phyloP scores from a whole-genome alignment of 1,140 invertebrate genomes.

The Heliconius hewitsoni region DNA sequence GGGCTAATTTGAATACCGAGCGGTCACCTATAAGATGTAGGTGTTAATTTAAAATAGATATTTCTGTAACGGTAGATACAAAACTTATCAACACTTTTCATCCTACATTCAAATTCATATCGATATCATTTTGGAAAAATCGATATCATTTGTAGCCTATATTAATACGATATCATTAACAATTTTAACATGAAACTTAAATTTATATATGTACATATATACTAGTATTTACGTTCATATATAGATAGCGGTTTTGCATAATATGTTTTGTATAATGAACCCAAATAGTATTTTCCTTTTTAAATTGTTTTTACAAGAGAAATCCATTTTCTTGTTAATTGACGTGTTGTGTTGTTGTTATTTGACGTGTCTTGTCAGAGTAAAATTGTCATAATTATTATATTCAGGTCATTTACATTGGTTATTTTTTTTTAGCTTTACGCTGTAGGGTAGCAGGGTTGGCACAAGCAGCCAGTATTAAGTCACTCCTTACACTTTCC shows the following conservation, averaged over 20 bases:
- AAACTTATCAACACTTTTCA: not conserved
- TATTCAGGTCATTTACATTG: not conserved
- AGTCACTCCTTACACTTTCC: too few species aligned
- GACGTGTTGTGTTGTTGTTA: too few species aligned
- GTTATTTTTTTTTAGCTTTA: too few species aligned
- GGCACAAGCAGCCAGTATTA: too few species aligned
- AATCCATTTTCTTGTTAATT: not conserved
- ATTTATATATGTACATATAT: not conserved
- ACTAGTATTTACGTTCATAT: too few species aligned
- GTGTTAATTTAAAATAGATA: constrained; percentile 30
- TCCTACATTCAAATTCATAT: not conserved
- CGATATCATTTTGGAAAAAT: constrained; percentile 5
- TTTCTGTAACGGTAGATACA: constrained; percentile 14
- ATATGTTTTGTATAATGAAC: too few species aligned
- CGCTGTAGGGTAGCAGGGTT: too few species aligned
- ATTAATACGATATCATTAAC: not conserved
- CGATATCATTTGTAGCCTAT: not conserved
- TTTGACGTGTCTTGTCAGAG: not conserved
- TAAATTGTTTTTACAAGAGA: not conserved
- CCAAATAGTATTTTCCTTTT: not conserved
- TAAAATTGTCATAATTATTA: not conserved
- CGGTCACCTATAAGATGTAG: constrained; percentile 5
- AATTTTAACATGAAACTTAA: not conserved
- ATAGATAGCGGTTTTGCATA: too few species aligned
- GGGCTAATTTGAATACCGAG: constrained; percentile 27